Percentiles rank a stretch among this genome's conserved stretches.
Evolutionary conservation across 2,888 invertebrate genomes (phyloP).

Genomic region (Gibbula magus): DNA sequence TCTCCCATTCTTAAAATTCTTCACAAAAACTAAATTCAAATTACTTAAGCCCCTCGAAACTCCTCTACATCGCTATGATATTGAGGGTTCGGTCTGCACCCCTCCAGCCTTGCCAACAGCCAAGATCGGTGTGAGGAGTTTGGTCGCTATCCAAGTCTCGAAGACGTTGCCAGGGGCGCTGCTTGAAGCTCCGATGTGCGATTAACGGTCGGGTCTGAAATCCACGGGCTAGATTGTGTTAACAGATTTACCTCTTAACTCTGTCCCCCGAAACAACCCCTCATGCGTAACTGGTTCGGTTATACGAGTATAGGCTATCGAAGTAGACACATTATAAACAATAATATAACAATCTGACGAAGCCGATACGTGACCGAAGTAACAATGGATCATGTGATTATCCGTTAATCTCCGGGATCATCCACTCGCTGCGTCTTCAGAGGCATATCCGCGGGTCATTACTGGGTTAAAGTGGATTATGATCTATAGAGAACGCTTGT

Average conservation of each 20-base stretch:
- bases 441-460: too few species aligned
- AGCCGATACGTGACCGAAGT: neutral
- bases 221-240: neutral
- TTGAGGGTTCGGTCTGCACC: too few species aligned
- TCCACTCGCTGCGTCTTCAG: neutral
- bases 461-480: too few species aligned
- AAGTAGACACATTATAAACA: neutral
- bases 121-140: too few species aligned
- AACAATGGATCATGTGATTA: slow-evolving; percentile 1
- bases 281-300: neutral
- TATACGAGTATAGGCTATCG: neutral
- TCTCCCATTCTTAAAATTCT: slow-evolving; percentile 22
- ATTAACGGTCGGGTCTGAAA: neutral
- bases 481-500: too few species aligned
- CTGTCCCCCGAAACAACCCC: neutral
- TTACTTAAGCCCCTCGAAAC: too few species aligned
- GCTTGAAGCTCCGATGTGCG: neutral
- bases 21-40: neutral
- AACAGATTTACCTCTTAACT: neutral
- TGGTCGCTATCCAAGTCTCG: neutral
- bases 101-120: too few species aligned
- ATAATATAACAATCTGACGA: neutral
- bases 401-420: neutral
- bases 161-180: neutral
- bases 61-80: too few species aligned